A percentile compares a stretch with the other conserved stretches of the same genome.
phyloP scores from a whole-genome alignment of 2,797 vertebrate species.

The Okamejei kenojei region DNA sequence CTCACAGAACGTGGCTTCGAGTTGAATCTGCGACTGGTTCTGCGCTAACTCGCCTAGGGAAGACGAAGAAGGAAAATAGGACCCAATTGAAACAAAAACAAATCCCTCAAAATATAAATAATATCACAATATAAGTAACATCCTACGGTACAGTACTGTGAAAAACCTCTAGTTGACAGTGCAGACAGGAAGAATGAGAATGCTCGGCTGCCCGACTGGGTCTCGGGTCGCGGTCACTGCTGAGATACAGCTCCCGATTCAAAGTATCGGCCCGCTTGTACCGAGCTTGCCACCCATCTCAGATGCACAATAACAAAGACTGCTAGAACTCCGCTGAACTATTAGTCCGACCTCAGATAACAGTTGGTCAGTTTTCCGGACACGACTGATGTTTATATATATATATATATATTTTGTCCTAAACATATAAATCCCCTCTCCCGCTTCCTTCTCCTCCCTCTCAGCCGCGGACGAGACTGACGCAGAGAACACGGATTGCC shows the following conservation, averaged over 20 bases:
- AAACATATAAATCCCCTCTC: not conserved
- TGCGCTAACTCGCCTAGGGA: too few relatives aligned
- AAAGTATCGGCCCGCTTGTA: not conserved
- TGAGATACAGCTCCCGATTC: not conserved
- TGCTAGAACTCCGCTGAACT: not conserved
- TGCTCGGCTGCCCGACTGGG: too few relatives aligned
- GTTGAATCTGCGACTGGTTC: too few relatives aligned
- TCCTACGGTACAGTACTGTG: not conserved
- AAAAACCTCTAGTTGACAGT: conserved; percentile 13
- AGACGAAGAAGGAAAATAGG: not conserved
- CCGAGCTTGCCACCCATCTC: not conserved
- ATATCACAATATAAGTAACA: not conserved
- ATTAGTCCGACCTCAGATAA: not conserved
- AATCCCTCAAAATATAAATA: not conserved
- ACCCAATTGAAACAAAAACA: not conserved
- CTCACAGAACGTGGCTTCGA: too few relatives aligned
- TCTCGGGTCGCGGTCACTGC: not conserved
- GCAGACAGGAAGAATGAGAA: conserved; percentile 1
- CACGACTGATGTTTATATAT: too few relatives aligned
- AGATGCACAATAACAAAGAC: not conserved
- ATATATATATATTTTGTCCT: too few relatives aligned
- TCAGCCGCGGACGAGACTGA: not conserved
- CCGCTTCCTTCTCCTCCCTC: not conserved
- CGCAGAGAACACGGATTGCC: too few relatives aligned
- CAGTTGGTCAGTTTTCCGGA: too few relatives aligned